A percentile compares a stretch with the other conserved stretches of the same genome.
These are phyloP conservation scores for Myotis findleyi DNA, from an alignment of 2,797 vertebrate genomes.

Conservation along the genomic window DNA sequence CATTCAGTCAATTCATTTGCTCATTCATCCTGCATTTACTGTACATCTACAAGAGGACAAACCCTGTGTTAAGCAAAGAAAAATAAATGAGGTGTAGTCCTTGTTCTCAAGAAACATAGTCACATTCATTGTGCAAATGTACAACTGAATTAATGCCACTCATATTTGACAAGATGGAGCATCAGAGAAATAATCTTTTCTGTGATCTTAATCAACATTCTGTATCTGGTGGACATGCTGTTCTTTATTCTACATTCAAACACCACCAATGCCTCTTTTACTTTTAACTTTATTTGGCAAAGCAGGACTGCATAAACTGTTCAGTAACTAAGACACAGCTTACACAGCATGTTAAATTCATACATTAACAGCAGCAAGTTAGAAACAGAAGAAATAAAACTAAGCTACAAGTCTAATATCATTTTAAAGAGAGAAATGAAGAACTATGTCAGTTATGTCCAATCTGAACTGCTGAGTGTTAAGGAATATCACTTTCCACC, in stretches of 20 bases:
- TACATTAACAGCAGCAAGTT: slow-evolving; percentile 89
- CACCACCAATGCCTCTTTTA: slow-evolving; percentile 82
- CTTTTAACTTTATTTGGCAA: slow-evolving; percentile 95
- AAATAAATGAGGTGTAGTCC: not conserved
- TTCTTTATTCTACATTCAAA: slow-evolving; percentile 63
- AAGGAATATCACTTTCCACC: slow-evolving; percentile 79
- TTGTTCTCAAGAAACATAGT: not conserved
- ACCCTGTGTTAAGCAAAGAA: not conserved
- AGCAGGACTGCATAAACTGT: slow-evolving; percentile 90
- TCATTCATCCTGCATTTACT: not conserved
- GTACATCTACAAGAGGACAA: not conserved
- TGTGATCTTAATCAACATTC: not conserved
- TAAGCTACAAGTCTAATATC: slow-evolving; percentile 82
- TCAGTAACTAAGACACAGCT: slow-evolving; percentile 88
- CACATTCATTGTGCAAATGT: not conserved
- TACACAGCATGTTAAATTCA: slow-evolving; percentile 85
- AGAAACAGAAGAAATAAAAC: slow-evolving; percentile 85
- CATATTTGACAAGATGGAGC: not conserved
- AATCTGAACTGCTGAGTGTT: slow-evolving; percentile 82
- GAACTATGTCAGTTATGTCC: slow-evolving; percentile 81
- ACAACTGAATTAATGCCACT: not conserved
- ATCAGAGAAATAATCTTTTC: not conserved
- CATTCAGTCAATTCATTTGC: not conserved
- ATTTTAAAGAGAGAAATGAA: slow-evolving; percentile 76
- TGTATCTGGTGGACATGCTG: not conserved